Percentiles rank a stretch among this genome's conserved stretches.
Conservation (phyloP, 2,888 invertebrate species). For the Epiblema foenella region DNA sequence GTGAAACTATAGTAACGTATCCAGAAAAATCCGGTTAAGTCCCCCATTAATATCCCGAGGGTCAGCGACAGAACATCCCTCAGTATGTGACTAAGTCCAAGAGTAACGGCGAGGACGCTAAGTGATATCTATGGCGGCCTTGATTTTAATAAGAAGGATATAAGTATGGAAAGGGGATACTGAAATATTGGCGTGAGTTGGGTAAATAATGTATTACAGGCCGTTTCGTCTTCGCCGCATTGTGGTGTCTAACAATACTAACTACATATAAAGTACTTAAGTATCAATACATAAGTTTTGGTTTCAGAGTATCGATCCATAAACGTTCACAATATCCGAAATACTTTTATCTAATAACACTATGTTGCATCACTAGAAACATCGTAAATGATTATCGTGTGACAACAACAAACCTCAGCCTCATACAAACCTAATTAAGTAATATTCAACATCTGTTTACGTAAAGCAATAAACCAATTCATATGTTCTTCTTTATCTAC, state of each 20-base stretch:
- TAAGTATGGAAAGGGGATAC: slow-evolving; percentile 36
- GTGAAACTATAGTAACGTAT: not conserved
- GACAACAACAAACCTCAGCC: slow-evolving; percentile 10
- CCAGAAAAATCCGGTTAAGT: slow-evolving; percentile 22
- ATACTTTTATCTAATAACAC: too few species aligned
- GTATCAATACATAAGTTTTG: too few species aligned
- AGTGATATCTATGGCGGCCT: slow-evolving; percentile 40
- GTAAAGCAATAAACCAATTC: slow-evolving; percentile 33
- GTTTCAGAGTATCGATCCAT: too few species aligned
- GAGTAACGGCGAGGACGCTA: slow-evolving; percentile 58
- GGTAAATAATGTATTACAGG: slow-evolving; percentile 18
- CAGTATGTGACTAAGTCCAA: slow-evolving; percentile 63
- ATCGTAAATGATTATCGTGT: slow-evolving; percentile 4
- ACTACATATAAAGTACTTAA: too few species aligned
- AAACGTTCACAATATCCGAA: too few species aligned
- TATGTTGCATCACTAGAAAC: not conserved
- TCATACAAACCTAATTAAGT: slow-evolving; percentile 34
- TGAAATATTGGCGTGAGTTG: slow-evolving; percentile 13
- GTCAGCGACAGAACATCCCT: slow-evolving; percentile 69
- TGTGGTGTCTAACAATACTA: too few species aligned
- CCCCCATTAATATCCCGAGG: slow-evolving; percentile 70
- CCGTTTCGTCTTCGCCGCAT: not conserved
- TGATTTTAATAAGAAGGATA: slow-evolving; percentile 44
- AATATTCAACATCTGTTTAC: slow-evolving; percentile 40
- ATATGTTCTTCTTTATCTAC: slow-evolving; percentile 37